Conservation (phyloP, 2,797 vertebrate genomes). For the Pipistrellus kuhlii region DNA sequence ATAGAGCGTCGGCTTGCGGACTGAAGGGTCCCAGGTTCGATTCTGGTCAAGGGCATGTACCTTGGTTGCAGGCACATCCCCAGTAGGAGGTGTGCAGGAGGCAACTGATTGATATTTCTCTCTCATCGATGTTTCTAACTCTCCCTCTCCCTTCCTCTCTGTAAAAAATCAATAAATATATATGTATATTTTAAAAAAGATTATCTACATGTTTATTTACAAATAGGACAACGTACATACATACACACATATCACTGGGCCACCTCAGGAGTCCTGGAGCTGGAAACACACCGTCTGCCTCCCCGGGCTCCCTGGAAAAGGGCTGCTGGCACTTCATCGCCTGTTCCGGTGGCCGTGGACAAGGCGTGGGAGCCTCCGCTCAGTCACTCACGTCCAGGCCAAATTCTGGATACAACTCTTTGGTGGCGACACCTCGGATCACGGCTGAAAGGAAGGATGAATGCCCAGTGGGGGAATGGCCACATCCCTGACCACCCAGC, state of each 20-base stretch:
- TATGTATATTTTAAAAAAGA: not conserved
- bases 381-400: slow-evolving; percentile 94
- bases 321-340: not conserved
- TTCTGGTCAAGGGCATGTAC: too few species aligned
- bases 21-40: too few species aligned
- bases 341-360: not conserved
- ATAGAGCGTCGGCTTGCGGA: too few species aligned
- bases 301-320: not conserved
- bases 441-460: slow-evolving; percentile 88
- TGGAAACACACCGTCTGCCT: not conserved
- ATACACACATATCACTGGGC: not conserved
- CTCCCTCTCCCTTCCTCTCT: too few species aligned
- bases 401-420: slow-evolving; percentile 94
- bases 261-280: not conserved
- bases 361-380: not conserved
- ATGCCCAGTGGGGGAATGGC: not conserved
- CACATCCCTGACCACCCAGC: not conserved
- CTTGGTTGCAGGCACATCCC: too few species aligned
- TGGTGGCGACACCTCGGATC: slow-evolving; percentile 94
- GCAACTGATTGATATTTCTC: too few species aligned
- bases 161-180: too few species aligned
- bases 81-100: too few species aligned
- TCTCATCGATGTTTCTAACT: too few species aligned
- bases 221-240: not conserved
- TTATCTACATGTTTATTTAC: slow-evolving; percentile 42